Percentiles rank a stretch among this genome's conserved stretches.
These are phyloP conservation scores for Megamerina dolium DNA, from an alignment of 2,888 invertebrate species.

Conservation along the genomic window DNA sequence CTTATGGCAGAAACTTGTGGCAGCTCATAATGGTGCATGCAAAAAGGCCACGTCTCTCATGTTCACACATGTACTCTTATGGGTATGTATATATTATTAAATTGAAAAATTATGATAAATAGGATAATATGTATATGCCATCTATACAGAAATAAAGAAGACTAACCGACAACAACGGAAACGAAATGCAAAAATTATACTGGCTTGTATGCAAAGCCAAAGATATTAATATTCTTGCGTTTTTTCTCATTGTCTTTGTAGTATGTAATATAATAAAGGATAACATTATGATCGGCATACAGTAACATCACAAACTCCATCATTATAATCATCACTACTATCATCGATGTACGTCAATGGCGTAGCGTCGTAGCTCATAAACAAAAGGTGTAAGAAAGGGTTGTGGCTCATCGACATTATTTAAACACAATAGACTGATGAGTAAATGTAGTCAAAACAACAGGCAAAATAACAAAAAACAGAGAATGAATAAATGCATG, in stretches of 20 bases:
- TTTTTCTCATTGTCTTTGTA: not conserved
- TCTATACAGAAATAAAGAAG: constrained; percentile 6
- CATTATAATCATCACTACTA: not conserved
- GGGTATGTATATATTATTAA: constrained; percentile 26
- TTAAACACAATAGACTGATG: constrained; percentile 11
- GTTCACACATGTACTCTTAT: no score
- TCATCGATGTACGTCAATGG: not conserved
- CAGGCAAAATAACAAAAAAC: constrained; percentile 31
- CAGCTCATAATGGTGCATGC: no score
- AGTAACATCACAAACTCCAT: not conserved
- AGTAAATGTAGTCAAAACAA: constrained; percentile 24
- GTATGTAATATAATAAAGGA: not conserved
- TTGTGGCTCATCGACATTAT: constrained; percentile 19
- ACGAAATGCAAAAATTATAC: constrained; percentile 8
- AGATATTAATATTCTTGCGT: constrained; percentile 24
- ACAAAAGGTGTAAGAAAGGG: constrained; percentile 23
- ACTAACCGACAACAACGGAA: constrained; percentile 11
- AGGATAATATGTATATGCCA: constrained; percentile 27
- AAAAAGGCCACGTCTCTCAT: constrained; percentile 20
- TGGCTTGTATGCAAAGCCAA: constrained; percentile 14
- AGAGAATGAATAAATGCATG: not conserved
- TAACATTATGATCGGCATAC: constrained; percentile 8
- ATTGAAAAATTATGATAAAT: constrained; percentile 50
- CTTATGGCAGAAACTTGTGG: no score
- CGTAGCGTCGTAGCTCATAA: not conserved